A percentile compares a stretch with the other conserved stretches of the same genome.
Conservation (phyloP, 2,113 vertebrate species). For the Typhlomys cinereus region DNA sequence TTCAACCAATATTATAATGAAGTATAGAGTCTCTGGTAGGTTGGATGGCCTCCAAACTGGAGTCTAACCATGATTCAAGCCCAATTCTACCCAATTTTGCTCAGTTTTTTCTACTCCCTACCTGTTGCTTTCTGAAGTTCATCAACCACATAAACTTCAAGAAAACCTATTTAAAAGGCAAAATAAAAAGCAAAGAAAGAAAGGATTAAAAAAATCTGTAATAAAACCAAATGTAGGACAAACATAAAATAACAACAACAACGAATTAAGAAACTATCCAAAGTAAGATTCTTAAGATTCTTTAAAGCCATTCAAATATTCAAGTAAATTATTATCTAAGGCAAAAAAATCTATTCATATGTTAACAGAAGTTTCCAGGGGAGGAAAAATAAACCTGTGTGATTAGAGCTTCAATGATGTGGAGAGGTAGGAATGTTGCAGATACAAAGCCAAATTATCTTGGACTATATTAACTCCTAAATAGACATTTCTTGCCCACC, state of each 20-base stretch:
- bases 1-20: not conserved
- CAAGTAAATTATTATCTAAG: conserved; percentile 32
- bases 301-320: conserved; percentile 36
- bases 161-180: not conserved
- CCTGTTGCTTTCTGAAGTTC: not conserved
- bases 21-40: not conserved
- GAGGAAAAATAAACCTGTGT: too few relatives aligned
- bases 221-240: not conserved
- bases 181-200: not conserved
- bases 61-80: not conserved
- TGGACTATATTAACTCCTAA: too few relatives aligned
- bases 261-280: not conserved
- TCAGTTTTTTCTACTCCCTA: not conserved
- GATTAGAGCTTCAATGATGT: too few relatives aligned
- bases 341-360: conserved; percentile 11
- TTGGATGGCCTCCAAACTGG: not conserved
- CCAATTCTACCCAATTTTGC: not conserved
- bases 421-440: too few relatives aligned
- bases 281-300: conserved; percentile 49
- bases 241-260: conserved; percentile 35
- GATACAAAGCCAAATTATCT: too few relatives aligned
- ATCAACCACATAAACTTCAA: not conserved
- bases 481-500: too few relatives aligned
- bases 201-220: not conserved
- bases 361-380: too few relatives aligned